These are phyloP conservation scores for Gymnogyps californianus DNA, from an alignment of 2,113 vertebrate species.

Conservation along the genomic window DNA sequence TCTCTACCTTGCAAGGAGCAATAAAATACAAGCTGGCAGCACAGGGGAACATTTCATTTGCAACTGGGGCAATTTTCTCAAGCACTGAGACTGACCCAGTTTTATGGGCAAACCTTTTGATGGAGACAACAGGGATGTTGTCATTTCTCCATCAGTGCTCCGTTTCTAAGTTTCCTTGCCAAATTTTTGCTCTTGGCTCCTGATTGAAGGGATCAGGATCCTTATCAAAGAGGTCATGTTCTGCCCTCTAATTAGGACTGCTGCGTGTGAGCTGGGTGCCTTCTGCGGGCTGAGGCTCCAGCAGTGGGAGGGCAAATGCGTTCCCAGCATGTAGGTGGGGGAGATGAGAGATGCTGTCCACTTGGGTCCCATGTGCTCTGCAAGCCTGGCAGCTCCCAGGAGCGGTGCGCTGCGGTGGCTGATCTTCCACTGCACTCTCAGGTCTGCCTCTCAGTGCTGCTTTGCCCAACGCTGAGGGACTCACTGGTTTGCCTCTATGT, in stretches of 20 bases:
- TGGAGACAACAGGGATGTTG: not conserved
- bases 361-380: accelerated
- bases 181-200: not conserved
- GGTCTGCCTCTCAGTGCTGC: not conserved
- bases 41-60: not conserved
- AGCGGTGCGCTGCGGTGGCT: accelerated
- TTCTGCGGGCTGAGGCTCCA: not conserved
- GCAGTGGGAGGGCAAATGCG: not conserved
- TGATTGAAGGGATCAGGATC: not conserved
- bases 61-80: not conserved
- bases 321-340: not conserved
- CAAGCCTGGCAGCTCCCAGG: not conserved
- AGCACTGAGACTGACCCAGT: not conserved
- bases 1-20: not conserved
- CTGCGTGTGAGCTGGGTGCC: not conserved
- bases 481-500: not conserved
- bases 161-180: not conserved
- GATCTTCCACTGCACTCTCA: accelerated
- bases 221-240: not conserved
- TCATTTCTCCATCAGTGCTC: not conserved
- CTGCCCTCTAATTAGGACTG: not conserved
- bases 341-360: not conserved
- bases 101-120: not conserved
- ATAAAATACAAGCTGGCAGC: not conserved
- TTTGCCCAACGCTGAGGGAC: not conserved